A percentile compares a stretch with the other conserved stretches of the same genome.
phyloP scores from a whole-genome alignment of 2,888 invertebrate species.

The Taenaris catops region DNA sequence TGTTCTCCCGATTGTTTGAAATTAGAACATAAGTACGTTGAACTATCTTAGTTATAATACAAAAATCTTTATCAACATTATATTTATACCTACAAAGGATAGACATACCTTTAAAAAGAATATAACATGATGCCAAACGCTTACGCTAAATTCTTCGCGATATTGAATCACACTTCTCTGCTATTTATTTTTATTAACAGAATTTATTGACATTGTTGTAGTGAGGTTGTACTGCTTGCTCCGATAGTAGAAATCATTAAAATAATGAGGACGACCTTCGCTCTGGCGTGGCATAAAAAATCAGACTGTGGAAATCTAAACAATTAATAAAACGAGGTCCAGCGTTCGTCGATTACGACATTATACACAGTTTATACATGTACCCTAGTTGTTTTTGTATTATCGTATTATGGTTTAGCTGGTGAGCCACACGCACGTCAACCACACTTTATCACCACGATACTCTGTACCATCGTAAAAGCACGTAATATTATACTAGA shows the following conservation, averaged over 20 bases:
- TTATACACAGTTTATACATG: conserved; percentile 17
- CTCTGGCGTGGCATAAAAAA: conserved; percentile 35
- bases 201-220: conserved; percentile 10
- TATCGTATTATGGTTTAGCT: conserved; percentile 50
- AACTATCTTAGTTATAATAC: too few relatives aligned
- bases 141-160: conserved; percentile 1
- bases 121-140: too few relatives aligned
- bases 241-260: conserved; percentile 32
- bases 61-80: too few relatives aligned
- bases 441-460: conserved; percentile 67
- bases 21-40: conserved; percentile 46
- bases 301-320: conserved; percentile 22
- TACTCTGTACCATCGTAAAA: conserved; percentile 30
- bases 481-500: too few relatives aligned
- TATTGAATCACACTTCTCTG: background rate
- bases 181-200: conserved; percentile 3
- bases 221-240: conserved; percentile 9
- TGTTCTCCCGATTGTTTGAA: conserved; percentile 44
- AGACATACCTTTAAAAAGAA: too few relatives aligned
- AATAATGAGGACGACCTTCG: conserved; percentile 59
- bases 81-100: too few relatives aligned
- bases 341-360: conserved; percentile 40
- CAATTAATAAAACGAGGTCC: conserved; percentile 33
- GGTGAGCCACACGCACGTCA: conserved; percentile 61
- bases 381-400: conserved; percentile 31